phyloP scores from a whole-genome alignment of 2,888 invertebrate genomes.

The Limulus polyphemus region DNA sequence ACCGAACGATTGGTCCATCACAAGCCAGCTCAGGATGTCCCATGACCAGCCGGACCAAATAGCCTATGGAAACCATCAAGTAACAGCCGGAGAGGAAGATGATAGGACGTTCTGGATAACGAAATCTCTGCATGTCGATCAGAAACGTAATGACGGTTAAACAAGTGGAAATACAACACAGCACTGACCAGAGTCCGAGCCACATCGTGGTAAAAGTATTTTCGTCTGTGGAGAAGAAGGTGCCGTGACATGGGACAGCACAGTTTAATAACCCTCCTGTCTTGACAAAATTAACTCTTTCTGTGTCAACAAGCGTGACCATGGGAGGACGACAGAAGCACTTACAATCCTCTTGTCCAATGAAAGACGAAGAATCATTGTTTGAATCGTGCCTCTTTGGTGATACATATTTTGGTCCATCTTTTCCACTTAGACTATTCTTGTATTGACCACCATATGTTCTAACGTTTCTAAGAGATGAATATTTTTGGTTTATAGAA shows the following conservation, averaged over 20 bases:
- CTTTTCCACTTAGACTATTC: too few species aligned
- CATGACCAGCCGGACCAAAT: constrained; percentile 61
- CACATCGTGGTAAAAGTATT: constrained; percentile 86
- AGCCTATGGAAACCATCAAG: constrained; percentile 75
- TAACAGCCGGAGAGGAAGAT: constrained; percentile 95
- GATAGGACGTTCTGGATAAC: constrained; percentile 93
- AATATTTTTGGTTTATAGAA: too few species aligned
- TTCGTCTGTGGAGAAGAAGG: constrained; percentile 82
- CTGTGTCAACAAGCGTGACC: constrained; percentile 14
- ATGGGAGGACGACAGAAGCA: constrained; percentile 23
- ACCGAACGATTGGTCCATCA: constrained; percentile 36
- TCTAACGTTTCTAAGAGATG: too few species aligned
- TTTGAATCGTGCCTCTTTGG: too few species aligned
- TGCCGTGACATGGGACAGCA: constrained; percentile 74
- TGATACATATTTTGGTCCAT: too few species aligned
- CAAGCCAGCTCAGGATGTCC: constrained; percentile 87
- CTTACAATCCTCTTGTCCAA: constrained; percentile 11
- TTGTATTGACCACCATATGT: too few species aligned
- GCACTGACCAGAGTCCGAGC: constrained; percentile 91
- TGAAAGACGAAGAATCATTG: too few species aligned
- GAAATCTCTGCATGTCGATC: constrained; percentile 71
- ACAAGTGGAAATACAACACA: constrained; percentile 87
- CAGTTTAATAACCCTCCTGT: constrained; percentile 42
- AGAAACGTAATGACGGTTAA: constrained; percentile 94
- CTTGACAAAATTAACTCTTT: constrained; percentile 12